A percentile compares a stretch with the other conserved stretches of the same genome.
These are phyloP conservation scores for Bilobella aurantiaca DNA, from an alignment of 1,140 invertebrate genomes.

Conservation along the genomic window DNA sequence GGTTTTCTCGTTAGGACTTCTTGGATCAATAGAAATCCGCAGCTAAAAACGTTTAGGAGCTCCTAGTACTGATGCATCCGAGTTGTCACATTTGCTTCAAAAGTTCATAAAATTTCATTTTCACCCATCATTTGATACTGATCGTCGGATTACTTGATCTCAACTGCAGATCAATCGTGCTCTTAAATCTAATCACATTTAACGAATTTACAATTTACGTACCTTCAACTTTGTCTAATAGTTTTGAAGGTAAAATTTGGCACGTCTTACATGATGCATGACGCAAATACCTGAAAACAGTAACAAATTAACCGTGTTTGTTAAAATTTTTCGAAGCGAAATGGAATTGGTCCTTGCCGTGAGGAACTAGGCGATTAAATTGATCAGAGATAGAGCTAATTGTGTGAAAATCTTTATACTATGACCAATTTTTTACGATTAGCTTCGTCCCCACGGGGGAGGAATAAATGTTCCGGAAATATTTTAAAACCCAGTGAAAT, in stretches of 20 bases:
- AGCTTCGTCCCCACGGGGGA: no score
- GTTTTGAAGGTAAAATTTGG: not conserved
- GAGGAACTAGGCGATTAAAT: not conserved
- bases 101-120: not conserved
- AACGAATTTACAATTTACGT: no score
- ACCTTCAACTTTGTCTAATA: not conserved
- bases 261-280: not conserved
- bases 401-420: no score
- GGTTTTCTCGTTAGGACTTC: no score
- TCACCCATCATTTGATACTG: not conserved
- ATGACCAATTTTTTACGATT: no score
- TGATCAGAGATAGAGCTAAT: not conserved
- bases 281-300: not conserved
- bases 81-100: not conserved
- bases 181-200: not conserved
- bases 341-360: not conserved
- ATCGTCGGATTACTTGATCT: not conserved
- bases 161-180: no score
- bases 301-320: no score
- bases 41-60: no score
- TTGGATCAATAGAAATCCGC: no score
- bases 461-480: no score
- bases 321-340: not conserved
- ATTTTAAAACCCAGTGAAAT: no score
- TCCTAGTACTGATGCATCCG: no score